Percentiles rank a stretch among this genome's conserved stretches.
Conservation (phyloP, 2,113 vertebrate species). For the Nothocercus julius region DNA sequence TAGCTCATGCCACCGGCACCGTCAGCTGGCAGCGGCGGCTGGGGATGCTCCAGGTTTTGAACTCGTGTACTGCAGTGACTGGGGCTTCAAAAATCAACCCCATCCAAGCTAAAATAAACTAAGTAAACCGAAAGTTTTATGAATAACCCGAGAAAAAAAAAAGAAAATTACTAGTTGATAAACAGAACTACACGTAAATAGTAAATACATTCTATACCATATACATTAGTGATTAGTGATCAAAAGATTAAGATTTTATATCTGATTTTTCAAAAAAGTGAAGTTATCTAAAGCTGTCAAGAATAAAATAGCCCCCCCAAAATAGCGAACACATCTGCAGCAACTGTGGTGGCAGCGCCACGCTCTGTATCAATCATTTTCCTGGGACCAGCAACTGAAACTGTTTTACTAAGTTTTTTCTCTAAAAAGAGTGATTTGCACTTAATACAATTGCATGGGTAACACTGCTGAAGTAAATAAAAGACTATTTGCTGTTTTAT, state of each 20-base stretch:
- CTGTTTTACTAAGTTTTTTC: not conserved
- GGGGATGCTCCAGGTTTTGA: not conserved
- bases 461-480: not conserved
- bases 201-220: not conserved
- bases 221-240: accelerated
- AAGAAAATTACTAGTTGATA: not conserved
- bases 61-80: too few relatives aligned
- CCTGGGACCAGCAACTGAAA: not conserved
- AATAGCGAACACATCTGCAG: not conserved
- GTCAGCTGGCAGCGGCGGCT: not conserved
- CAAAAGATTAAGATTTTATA: not conserved
- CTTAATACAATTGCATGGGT: too few relatives aligned
- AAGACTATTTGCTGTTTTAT: not conserved
- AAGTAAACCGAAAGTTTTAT: not conserved
- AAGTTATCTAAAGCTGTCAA: not conserved
- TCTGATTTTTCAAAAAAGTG: not conserved
- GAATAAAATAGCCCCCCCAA: not conserved
- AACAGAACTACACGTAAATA: not conserved
- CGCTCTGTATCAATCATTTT: accelerated
- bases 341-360: not conserved
- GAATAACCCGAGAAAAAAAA: not conserved
- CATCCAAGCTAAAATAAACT: not conserved
- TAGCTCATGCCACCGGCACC: accelerated
- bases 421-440: accelerated
- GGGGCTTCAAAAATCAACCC: not conserved